A percentile compares a stretch with the other conserved stretches of the same genome.
Conservation (phyloP, 1,140 invertebrate species). For the Aricia agestis region DNA sequence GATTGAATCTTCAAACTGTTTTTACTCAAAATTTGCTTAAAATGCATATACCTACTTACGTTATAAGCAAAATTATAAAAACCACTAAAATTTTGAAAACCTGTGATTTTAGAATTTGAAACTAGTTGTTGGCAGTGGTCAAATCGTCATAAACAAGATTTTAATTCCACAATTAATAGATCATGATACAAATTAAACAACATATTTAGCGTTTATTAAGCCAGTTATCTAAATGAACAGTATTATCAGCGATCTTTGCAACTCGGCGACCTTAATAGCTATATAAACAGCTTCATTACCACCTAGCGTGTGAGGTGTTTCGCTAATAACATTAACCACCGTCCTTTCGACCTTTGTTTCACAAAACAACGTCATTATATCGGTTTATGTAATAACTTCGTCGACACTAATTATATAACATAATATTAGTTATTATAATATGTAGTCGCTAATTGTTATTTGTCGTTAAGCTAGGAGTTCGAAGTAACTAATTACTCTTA, state of each 20-base stretch:
- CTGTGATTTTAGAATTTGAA: no score
- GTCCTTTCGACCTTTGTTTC: neutral
- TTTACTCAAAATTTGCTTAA: no score
- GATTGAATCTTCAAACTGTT: no score
- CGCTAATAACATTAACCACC: conserved; percentile 3
- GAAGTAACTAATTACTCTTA: no score
- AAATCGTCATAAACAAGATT: neutral
- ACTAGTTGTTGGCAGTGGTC: no score
- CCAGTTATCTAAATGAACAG: neutral
- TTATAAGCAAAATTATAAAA: no score
- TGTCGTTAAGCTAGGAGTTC: no score
- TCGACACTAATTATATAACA: neutral
- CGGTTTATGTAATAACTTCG: neutral
- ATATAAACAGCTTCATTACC: neutral
- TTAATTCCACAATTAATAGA: neutral
- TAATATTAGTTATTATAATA: no score
- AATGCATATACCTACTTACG: no score
- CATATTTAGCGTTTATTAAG: neutral
- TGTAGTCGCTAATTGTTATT: no score
- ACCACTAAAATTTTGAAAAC: no score
- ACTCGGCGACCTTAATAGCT: neutral
- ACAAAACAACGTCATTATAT: neutral
- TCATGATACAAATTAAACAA: neutral
- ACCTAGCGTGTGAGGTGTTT: conserved; percentile 2
- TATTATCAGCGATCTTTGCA: neutral